Evolutionary conservation across 2,888 invertebrate genomes (phyloP), one percentile per base, ranked within the genome.

Genomic region (Dexiosoma caninum): DNA sequence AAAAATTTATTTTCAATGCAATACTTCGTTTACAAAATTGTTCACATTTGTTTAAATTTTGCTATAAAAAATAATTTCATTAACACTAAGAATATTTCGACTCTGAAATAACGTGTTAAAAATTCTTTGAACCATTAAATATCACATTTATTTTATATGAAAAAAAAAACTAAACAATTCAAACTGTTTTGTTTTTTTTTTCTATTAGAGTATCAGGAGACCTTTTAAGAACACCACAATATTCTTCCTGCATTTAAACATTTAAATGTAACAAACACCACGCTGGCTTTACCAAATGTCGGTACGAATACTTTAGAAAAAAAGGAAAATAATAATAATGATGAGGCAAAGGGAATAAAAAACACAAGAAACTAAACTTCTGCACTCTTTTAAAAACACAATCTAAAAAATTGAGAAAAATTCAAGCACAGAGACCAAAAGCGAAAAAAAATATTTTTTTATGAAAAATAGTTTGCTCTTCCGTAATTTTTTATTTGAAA

Each of bases 401-500:
- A 27, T 19, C 12, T 49, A 49, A 30, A 51, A 21, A 37, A 59
- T 60, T 71, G 21, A 12, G 42, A 16, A 49, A 57, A 57, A 35
- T 21, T 19, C 27, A 19, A 23, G 23, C 23, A 19, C 32, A 57
- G 37, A 30, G 27, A 49, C 30, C 35, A 37, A 27, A 32, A 42
- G n/a, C 12, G 27, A 46, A 46, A 14, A 23, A 30, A 37, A 66
- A 16, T 27, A 9, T 35, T 35, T 40, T 57, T 46, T 2, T 16
- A 2, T 10, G 19, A 8, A 37, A 66, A 27, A 27, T 2, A 12
- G 27, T 23, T 1, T 10, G 27, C 37, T 6, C 12, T 21, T 19
- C n/a, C 40, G 46, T 40, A 35, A 53, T 62, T 67, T 46, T 59
- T 70, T 62, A 69, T 69, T 69, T 67, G 16, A 27, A 74, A 30